Evolutionary conservation across 64 coral and sea anemone genomes (phyloP), one percentile per base, ranked within the genome.

Genomic region (Stichodactyla helianthus): DNA sequence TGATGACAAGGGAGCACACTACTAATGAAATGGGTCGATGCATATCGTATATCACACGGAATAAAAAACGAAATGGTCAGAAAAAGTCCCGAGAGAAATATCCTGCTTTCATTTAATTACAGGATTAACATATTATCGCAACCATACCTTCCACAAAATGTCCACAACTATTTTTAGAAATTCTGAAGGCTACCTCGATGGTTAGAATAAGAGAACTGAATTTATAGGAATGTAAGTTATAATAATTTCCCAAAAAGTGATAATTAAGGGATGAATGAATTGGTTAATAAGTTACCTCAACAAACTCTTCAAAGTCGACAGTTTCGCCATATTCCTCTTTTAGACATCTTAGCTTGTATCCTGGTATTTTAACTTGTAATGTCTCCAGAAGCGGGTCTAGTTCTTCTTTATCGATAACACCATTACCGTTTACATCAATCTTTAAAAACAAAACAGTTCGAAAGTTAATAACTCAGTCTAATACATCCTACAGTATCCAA

Each of bases 261-360:
- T 74, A 27, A 44, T 44, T 27, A 74, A 74, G 68, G 68, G 26
- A 74, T 74, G 68, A 74, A 26, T 74, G 10, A 74, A 74, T 27
- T 74, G 26, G 68, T 74, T 27, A 17, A 60, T 12, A 13, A 59
- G 83, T 82, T 51, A 98, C 95, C 92, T 93, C 92, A n/a, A 93
- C 23, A 57, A 98, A 98, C 65, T 98, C 95, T 18, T 91, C 87
- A 51, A 98, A 98, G 79, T 91, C 88, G 9, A 98, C 51, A 20
- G 84, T 91, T 19, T 91, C 95, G 70, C 93, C 95, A 7, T 91
- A 65, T 1, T 93, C 84, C 65, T 77, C 50, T 3, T 91, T 89
- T 25, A 93, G 87, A 59, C 88, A 89, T 25, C 95, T 89, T 82
- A 98, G 55, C 86, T 89, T 91, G 58, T 81, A 94, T 62, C 95